Evolutionary conservation across 2,797 vertebrate genomes (phyloP), one percentile per base, ranked within the genome.

Genomic region (Tapirus indicus): DNA sequence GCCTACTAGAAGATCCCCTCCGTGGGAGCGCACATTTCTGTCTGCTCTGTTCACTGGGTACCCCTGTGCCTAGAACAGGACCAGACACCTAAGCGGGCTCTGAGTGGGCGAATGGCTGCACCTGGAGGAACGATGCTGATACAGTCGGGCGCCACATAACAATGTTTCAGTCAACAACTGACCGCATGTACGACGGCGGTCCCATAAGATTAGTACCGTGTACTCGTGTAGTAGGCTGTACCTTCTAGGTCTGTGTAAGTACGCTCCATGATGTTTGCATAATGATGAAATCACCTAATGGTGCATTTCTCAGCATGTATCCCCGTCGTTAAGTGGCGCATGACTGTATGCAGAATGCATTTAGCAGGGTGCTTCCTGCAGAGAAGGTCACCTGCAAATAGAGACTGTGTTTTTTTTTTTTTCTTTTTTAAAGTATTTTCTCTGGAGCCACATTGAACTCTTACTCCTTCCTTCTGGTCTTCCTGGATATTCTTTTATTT

Each of bases 61-160:
- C 29, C 72, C 25, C 8, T 17, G 35, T 27, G 7, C 5, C 20
- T 0, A 27, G 25, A 47, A 6, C 29, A 32, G 38, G 38, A 6
- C 8, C 41, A 7, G 62, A 49, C 18, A 0, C 35, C 18, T 1
- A 2, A 0, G 0, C 66, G 62, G 29, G 7, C 60, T n/a, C 16
- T 1, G 21, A 38, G 5, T 0, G 2, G 12, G 23, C 1, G 1
- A 16, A 2, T 2, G 25, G 54, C 21, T 12, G 38, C 14, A 0
- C 20, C 38, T 9, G 38, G 14, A 23, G 47, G 11, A 8, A 2
- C 0, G 7, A 2, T 1, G 41, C 69, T 27, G 3, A 0, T 52
- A 52, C 49, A 52, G 49, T 52, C 49, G 13, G 13, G 49, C 12
- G 49, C 49, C 49, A 52, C 49, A 52, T 52, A 16, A 16, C 49